Conservation (phyloP, 1,140 invertebrate genomes). For the Zaprionus camerounensis region DNA sequence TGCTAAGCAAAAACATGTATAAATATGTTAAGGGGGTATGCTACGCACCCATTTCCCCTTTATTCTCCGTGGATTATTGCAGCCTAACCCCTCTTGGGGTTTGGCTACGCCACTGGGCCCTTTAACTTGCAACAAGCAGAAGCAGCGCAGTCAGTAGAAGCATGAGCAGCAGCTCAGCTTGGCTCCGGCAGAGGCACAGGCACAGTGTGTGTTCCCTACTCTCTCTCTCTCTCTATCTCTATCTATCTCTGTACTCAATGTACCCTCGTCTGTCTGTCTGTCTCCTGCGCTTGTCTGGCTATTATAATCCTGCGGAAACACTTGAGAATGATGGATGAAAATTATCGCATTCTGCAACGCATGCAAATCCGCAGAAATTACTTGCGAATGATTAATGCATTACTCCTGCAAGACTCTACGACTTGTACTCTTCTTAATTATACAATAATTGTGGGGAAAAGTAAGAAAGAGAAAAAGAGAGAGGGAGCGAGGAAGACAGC, state of each 20-base stretch:
- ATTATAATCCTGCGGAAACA: conserved; percentile 76
- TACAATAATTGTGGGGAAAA: conserved; percentile 56
- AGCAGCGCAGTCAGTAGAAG: conserved; percentile 17
- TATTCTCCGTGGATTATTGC: not conserved
- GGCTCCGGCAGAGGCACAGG: conserved; percentile 14
- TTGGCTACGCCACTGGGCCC: not conserved
- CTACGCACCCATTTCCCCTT: no score
- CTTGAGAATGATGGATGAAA: conserved; percentile 82
- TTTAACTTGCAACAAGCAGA: conserved; percentile 40
- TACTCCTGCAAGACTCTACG: conserved; percentile 5
- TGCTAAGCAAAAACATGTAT: no score
- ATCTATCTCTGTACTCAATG: not conserved
- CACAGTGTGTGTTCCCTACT: conserved; percentile 3
- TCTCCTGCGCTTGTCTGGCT: conserved; percentile 23
- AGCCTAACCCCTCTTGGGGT: not conserved
- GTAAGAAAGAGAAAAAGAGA: not conserved
- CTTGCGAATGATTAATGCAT: conserved; percentile 77
- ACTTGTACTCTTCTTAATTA: conserved; percentile 11
- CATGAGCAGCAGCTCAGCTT: conserved; percentile 36
- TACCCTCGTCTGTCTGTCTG: not conserved
- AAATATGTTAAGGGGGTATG: no score
- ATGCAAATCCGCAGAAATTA: conserved; percentile 80
- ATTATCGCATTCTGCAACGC: conserved; percentile 81
- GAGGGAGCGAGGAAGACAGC: conserved; percentile 9
- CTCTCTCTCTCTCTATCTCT: conserved; percentile 3